Base-by-base conservation (phyloP, 2,797 vertebrate genomes). In the Bovichtus diacanthus region DNA sequence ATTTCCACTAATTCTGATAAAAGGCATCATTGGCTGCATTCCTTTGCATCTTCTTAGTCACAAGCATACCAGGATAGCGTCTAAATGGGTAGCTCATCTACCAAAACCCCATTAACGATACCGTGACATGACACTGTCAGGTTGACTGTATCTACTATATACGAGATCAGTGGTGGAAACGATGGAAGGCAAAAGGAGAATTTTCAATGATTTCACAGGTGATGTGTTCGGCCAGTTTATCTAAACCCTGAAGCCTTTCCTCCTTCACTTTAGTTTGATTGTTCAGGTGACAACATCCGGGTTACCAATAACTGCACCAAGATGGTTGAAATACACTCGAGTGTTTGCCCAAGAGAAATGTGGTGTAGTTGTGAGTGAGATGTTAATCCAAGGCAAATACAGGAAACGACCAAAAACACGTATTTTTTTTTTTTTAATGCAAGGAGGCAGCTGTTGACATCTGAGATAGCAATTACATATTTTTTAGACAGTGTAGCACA, bases 81-180 rank as follows among this genome's bases (percentile, higher is more conserved):
- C 56, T 50, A 44, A 16, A 50, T 43, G 31, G 6, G 12, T 39
- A 21, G 19, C 49, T 67, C 16, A 11, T 29, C 10, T 15, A 15
- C 23, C 31, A n/a, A 55, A 56, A 69, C 19, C 9, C 41, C 27
- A 76, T 61, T 31, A 58, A n/a, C n/a, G n/a, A n/a, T n/a, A n/a
- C n/a, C n/a, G 73, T 25, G 41, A 78, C 44, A 56, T 74, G 56
- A 66, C 41, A 47, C 13, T 62, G 71, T 71, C 61, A 4, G 5
- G 41, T 43, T 80, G 71, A 51, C 55, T 55, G 44, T 62, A 60
- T 69, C 19, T 18, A 63, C 59, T 68, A 83, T 76, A 75, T 80
- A 70, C 76, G 62, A 59, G 76, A 43, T 70, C 62, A 70, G 70
- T 73, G 71, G 76, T 81, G 44, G 76, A 89, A 63, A 65, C 41